Evolutionary conservation across 2,888 invertebrate species (phyloP).

Genomic region (Orthosia gothica): DNA sequence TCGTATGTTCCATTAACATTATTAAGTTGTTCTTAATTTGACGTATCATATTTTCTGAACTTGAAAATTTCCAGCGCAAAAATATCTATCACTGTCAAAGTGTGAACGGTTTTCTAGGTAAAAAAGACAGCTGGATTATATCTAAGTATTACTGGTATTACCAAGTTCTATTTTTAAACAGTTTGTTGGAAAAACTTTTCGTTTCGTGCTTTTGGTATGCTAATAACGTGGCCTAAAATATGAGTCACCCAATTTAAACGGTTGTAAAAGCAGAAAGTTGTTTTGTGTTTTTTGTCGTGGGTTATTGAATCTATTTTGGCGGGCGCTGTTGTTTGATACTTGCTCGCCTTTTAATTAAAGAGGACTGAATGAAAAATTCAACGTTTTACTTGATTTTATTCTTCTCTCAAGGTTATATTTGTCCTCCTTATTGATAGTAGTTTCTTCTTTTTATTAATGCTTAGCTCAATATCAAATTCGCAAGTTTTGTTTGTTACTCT

Average conservation of each 20-base stretch:
- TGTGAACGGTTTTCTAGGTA: not conserved
- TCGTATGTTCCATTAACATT: not conserved
- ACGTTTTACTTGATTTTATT: not conserved
- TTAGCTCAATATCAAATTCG: too few species aligned
- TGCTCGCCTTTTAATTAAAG: not conserved
- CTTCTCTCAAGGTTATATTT: not conserved
- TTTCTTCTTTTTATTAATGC: not conserved
- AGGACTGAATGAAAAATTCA: not conserved
- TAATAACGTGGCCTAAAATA: constrained; percentile 24
- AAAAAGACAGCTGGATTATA: not conserved
- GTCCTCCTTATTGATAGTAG: not conserved
- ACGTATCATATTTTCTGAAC: not conserved
- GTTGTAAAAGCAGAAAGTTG: constrained; percentile 16
- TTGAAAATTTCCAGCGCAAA: not conserved
- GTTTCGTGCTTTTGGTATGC: constrained; percentile 28
- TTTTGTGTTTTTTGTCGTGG: constrained; percentile 7
- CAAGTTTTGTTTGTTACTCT: not conserved
- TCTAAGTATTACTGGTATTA: not conserved
- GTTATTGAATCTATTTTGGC: not conserved
- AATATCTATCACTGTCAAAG: not conserved
- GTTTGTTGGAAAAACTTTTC: constrained; percentile 8
- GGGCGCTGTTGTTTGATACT: not conserved
- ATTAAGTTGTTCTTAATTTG: not conserved
- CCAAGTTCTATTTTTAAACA: constrained; percentile 7
- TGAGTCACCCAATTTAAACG: constrained; percentile 19